Evolutionary conservation across 2,113 vertebrate species (phyloP).

Genomic region (Apeltes quadracus): DNA sequence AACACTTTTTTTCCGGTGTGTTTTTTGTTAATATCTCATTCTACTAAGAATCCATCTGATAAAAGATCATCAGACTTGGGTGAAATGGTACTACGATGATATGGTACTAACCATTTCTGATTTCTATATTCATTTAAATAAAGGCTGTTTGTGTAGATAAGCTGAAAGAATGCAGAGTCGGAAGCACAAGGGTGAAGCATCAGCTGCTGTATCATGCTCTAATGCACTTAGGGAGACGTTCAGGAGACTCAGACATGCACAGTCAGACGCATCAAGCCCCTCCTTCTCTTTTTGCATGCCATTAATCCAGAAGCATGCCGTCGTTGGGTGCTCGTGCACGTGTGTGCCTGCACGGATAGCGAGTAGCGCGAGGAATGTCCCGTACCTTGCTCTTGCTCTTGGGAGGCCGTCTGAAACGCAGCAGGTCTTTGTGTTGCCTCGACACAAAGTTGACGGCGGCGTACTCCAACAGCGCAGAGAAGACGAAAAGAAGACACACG

Average conservation of each 20-base stretch:
- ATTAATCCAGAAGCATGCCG: not conserved
- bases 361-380: not conserved
- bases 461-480: conserved; percentile 95
- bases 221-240: conserved; percentile 4
- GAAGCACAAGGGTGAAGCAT: not conserved
- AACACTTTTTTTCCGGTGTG: not conserved
- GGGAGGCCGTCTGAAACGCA: conserved; percentile 85
- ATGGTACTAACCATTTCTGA: too few species aligned
- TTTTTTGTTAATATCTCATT: not conserved
- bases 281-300: not conserved
- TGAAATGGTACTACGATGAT: too few species aligned
- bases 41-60: not conserved
- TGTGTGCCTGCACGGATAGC: not conserved
- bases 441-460: conserved; percentile 98
- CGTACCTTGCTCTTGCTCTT: conserved; percentile 91
- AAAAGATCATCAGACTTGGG: not conserved
- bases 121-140: not conserved
- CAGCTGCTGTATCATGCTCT: conserved; percentile 53
- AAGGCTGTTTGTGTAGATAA: not conserved
- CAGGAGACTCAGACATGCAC: conserved; percentile 26
- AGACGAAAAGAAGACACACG: conserved; percentile 96
- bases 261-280: not conserved
- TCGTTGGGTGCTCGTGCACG: conserved; percentile 10
- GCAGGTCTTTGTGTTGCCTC: conserved; percentile 94
- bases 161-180: too few species aligned